phyloP scores from a whole-genome alignment of 2,888 invertebrate species.

The Sphaeridia pumilis region DNA sequence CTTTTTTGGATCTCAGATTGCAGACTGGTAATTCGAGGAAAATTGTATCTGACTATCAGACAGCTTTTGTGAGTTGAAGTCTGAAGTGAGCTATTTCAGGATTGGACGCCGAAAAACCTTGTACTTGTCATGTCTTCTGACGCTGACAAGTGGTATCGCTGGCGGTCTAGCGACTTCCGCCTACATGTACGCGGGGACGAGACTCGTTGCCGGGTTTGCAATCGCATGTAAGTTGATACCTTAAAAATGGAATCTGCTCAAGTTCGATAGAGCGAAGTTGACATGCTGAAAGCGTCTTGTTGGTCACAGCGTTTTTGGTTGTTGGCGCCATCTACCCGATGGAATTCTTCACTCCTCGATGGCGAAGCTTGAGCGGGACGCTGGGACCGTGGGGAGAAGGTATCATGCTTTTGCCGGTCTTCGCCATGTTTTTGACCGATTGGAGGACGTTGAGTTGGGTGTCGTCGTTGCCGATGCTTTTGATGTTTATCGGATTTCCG shows the following conservation, averaged over 20 bases:
- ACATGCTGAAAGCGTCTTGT: too few relatives aligned
- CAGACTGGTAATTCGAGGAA: constrained; percentile 21
- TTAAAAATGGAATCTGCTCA: too few relatives aligned
- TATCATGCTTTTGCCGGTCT: constrained; percentile 22
- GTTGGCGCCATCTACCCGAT: constrained; percentile 27
- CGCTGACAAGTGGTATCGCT: constrained; percentile 21
- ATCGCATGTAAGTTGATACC: constrained; percentile 19
- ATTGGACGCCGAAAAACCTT: constrained; percentile 23
- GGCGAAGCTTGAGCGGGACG: constrained; percentile 24
- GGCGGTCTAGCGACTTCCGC: constrained; percentile 23
- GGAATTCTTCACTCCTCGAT: constrained; percentile 28
- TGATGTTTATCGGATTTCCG: constrained; percentile 23
- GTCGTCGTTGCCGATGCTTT: constrained; percentile 18
- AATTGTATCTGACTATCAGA: too few relatives aligned
- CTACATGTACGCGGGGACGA: constrained; percentile 17
- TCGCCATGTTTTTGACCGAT: constrained; percentile 16
- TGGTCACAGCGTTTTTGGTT: constrained; percentile 26
- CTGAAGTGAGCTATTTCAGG: constrained; percentile 6
- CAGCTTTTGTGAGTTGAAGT: neutral
- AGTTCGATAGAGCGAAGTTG: too few relatives aligned
- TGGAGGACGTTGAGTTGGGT: constrained; percentile 23
- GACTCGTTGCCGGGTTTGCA: constrained; percentile 23
- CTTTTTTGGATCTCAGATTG: constrained; percentile 15
- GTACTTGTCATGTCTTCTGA: constrained; percentile 19
- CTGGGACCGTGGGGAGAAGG: constrained; percentile 27